Conservation (phyloP, 2,797 vertebrate genomes). For the Spinus olivaceus region DNA sequence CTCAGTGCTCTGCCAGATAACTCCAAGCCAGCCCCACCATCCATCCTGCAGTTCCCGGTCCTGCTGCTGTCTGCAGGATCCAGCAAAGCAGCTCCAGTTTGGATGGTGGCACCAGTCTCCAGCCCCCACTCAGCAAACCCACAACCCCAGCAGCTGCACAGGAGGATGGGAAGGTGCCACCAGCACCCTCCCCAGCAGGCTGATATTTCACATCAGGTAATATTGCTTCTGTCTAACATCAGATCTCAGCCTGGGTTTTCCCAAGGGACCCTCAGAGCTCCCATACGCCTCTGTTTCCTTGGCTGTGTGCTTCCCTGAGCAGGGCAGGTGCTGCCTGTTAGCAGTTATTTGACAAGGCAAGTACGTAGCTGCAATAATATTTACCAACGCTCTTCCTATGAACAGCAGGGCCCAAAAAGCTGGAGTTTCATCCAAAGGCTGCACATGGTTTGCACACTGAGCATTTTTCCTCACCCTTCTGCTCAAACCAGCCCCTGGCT, state of each 20-base stretch:
- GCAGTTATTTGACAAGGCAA: constrained; percentile 7
- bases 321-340: constrained; percentile 29
- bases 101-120: not conserved
- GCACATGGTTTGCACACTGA: not conserved
- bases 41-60: not conserved
- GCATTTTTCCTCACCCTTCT: not conserved
- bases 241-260: not conserved
- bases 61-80: rapidly evolving
- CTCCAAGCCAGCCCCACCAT: rapidly evolving
- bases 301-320: rapidly evolving
- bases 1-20: rapidly evolving
- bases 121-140: not conserved
- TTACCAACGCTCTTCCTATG: not conserved
- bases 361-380: constrained; percentile 15
- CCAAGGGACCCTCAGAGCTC: not conserved
- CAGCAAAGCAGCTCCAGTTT: rapidly evolving
- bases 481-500: not conserved
- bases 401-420: not conserved
- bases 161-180: not conserved
- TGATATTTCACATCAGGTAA: not conserved
- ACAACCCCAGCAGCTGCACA: rapidly evolving
- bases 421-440: not conserved
- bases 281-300: rapidly evolving
- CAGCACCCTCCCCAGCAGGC: rapidly evolving
- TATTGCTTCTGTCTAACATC: not conserved